phyloP scores from a whole-genome alignment of 2,888 invertebrate species.

The Megalurothrips usitatus region DNA sequence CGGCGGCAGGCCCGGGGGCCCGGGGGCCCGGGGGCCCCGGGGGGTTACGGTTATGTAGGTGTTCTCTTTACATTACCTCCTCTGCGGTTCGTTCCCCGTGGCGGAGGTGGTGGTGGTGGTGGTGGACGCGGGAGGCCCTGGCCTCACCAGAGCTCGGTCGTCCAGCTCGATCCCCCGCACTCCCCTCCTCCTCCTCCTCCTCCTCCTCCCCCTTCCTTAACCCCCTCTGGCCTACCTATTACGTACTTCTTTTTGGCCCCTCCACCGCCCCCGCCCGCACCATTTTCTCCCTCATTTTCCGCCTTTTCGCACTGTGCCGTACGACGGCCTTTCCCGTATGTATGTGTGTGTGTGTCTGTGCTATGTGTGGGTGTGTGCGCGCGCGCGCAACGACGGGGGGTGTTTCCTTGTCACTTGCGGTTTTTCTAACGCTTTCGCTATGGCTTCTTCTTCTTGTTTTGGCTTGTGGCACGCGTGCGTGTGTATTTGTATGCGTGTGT shows the following conservation, averaged over 20 bases:
- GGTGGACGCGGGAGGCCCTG: too few relatives aligned
- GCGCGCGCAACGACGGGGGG: neutral
- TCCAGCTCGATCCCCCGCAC: neutral
- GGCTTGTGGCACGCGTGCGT: neutral
- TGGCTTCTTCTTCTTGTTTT: neutral
- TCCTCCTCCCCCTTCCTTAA: too few relatives aligned
- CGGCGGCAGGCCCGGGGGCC: too few relatives aligned
- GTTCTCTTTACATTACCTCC: constrained; percentile 3
- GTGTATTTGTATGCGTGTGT: neutral
- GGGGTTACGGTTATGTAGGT: constrained; percentile 1
- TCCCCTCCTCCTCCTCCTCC: too few relatives aligned
- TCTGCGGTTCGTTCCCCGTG: neutral
- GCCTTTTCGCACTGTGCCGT: neutral
- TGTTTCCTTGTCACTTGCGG: neutral
- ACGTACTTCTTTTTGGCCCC: too few relatives aligned
- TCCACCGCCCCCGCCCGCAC: too few relatives aligned
- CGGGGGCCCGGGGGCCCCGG: neutral
- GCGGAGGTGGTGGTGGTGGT: too few relatives aligned
- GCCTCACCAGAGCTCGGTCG: neutral
- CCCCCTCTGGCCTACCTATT: neutral
- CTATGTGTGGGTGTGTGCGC: neutral
- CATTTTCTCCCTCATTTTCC: neutral
- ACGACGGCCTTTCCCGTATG: neutral
- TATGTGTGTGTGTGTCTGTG: neutral
- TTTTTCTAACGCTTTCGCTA: neutral